Evolutionary conservation across 2,797 vertebrate species (phyloP), one percentile per base, ranked within the genome.

Genomic region (Sylvilagus floridanus): DNA sequence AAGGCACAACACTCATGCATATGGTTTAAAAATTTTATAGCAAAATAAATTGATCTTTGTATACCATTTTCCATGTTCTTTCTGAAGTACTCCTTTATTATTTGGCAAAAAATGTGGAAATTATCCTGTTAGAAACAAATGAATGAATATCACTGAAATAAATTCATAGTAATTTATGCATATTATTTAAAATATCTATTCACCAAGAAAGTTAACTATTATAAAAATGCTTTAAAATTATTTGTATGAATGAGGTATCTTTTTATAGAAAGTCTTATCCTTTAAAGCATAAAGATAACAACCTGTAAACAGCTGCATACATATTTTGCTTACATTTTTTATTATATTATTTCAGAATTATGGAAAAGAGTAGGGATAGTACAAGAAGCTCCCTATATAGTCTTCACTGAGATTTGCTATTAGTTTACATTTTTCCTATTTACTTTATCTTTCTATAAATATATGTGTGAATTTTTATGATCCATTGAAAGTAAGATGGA

Each of bases 181-280:
- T 66, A 60, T 22, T 57, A 73, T 66, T 60, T 65, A 76, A 76
- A n/a, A 21, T 50, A 86, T 63, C 3, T 88, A 42, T 60, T 10
- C 24, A 86, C 57, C 17, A 35, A 65, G 19, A 88, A n/a, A 89
- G 1, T 82, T 81, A 68, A 68, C 37, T 30, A 79, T 28, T 95
- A 75, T 72, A 77, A 92, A 90, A 19, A 52, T 2, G 2, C 35
- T 88, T 95, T 81, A 32, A 54, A 88, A 88, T 85, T 71, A 84
- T 42, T 71, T 9, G 7, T 17, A 54, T 78, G 28, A 72, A 81
- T 1, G 50, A 81, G 68, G 13, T 14, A 28, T 30, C 12, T 79
- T n/a, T 30, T 84, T n/a, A 6, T 69, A 68, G 63, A 76, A 93
- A 79, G 73, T 91, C 3, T 75, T 60, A 2, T 10, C 47, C 21